phyloP scores from a whole-genome alignment of 1,140 invertebrate genomes.

The Bombus balteatus region DNA sequence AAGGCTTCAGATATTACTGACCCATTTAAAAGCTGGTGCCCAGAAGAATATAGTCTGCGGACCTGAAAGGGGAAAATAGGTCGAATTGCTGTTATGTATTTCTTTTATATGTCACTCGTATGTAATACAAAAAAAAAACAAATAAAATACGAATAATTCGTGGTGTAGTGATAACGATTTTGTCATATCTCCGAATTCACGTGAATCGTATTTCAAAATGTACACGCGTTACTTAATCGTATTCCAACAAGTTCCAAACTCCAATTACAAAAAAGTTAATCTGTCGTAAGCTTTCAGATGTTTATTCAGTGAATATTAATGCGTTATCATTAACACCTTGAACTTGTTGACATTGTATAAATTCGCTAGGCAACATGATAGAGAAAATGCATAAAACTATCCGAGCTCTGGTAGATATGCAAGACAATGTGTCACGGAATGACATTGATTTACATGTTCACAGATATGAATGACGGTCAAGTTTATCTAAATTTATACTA shows the following conservation, averaged over 20 bases:
- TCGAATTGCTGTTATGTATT: constrained; percentile 23
- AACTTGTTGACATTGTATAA: background rate
- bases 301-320: background rate
- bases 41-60: constrained; percentile 98
- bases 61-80: constrained; percentile 85
- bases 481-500: background rate
- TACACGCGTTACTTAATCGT: background rate
- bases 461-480: constrained; percentile 5
- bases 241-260: constrained; percentile 2
- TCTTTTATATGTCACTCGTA: background rate
- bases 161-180: background rate
- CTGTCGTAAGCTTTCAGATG: background rate
- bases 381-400: background rate
- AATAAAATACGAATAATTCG: background rate
- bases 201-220: background rate
- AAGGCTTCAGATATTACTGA: constrained; percentile 82
- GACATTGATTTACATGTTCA: constrained; percentile 16
- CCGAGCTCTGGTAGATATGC: background rate
- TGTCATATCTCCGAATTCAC: background rate
- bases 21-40: constrained; percentile 98
- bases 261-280: background rate
- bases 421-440: background rate
- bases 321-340: background rate
- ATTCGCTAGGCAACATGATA: too few species aligned
- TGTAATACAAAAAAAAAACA: background rate